Percentiles rank a stretch among this genome's conserved stretches.
Conservation (phyloP, 2,113 vertebrate species). For the Dicentrarchus labrax region DNA sequence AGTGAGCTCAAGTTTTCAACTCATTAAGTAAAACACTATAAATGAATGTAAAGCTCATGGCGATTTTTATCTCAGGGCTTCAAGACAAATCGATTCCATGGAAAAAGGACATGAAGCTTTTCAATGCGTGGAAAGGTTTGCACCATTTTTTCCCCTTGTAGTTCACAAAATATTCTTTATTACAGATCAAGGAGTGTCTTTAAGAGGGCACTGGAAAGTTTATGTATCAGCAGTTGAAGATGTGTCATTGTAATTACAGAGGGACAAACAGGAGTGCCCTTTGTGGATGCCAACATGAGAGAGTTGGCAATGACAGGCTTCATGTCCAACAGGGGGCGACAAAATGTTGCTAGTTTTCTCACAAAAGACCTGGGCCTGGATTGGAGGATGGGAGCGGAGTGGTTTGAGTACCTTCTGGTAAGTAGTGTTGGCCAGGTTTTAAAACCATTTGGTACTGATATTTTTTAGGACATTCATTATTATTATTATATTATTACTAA, state of each 20-base stretch:
- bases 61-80: slow-evolving; percentile 79
- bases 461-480: not conserved
- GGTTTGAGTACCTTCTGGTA: slow-evolving; percentile 89
- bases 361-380: slow-evolving; percentile 89
- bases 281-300: slow-evolving; percentile 90
- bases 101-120: slow-evolving; percentile 86
- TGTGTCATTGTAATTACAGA: slow-evolving; percentile 67
- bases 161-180: too few relatives aligned
- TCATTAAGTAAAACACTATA: not conserved
- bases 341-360: slow-evolving; percentile 90
- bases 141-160: not conserved
- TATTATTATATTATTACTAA: not conserved
- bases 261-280: slow-evolving; percentile 88
- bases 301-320: slow-evolving; percentile 87
- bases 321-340: slow-evolving; percentile 89
- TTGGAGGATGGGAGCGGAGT: slow-evolving; percentile 90
- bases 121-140: slow-evolving; percentile 88
- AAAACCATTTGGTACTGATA: not conserved
- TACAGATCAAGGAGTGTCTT: not conserved
- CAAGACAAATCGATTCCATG: slow-evolving; percentile 87
- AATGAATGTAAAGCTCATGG: not conserved
- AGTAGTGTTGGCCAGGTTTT: slow-evolving; percentile 1
- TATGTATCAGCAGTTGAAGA: not conserved
- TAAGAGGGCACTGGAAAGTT: not conserved
- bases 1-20: not conserved